phyloP scores from a whole-genome alignment of 2,113 vertebrate genomes.

The Sceloporus undulatus region DNA sequence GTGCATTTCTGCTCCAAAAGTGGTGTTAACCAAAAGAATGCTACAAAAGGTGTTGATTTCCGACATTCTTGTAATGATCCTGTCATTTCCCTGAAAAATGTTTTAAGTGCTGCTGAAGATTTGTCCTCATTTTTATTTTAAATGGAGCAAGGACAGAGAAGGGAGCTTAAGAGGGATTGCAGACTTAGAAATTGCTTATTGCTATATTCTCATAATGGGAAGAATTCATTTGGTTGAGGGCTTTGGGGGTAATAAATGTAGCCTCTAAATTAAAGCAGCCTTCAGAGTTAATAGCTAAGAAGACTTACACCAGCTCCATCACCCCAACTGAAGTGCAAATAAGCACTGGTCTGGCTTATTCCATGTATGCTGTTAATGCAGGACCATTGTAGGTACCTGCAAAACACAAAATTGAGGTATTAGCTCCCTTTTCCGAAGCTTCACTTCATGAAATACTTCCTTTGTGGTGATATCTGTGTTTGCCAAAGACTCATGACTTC shows the following conservation, averaged over 20 bases:
- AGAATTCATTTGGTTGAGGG: constrained; percentile 41
- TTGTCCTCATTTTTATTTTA: constrained; percentile 45
- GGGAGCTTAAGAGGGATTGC: constrained; percentile 38
- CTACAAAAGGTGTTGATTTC: constrained; percentile 24
- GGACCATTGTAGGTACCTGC: not conserved
- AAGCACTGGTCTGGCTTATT: not conserved
- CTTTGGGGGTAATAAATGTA: constrained; percentile 25
- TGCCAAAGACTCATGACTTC: not conserved
- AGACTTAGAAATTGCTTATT: constrained; percentile 43
- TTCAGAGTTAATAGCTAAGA: constrained; percentile 33
- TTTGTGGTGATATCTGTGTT: not conserved
- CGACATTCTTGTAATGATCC: not conserved
- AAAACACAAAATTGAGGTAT: not conserved
- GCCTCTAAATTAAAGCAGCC: constrained; percentile 49
- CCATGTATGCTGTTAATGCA: constrained; percentile 8
- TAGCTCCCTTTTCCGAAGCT: not conserved
- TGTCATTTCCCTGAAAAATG: constrained; percentile 12
- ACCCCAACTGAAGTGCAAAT: constrained; percentile 6
- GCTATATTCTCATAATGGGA: constrained; percentile 33
- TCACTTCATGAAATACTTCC: not conserved
- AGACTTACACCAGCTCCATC: constrained; percentile 15
- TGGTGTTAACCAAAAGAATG: constrained; percentile 2
- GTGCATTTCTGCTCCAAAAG: constrained; percentile 15
- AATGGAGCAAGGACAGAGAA: constrained; percentile 26
- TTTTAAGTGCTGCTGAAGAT: constrained; percentile 42